These are phyloP conservation scores for Xenopus petersii DNA, from an alignment of 2,797 vertebrate genomes.

Conservation along the genomic window DNA sequence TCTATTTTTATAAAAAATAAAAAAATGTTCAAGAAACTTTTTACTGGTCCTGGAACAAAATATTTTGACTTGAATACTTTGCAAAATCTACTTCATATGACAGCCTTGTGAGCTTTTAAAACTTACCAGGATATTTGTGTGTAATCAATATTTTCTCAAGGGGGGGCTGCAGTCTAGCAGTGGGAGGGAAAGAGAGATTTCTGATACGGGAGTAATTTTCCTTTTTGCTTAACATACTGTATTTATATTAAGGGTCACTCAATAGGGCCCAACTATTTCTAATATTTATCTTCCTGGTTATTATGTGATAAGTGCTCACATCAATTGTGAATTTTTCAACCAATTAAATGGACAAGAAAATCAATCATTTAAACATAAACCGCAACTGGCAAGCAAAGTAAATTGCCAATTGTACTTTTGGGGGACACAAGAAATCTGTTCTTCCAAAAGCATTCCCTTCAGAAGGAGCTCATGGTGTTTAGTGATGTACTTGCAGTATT, in stretches of 20 bases:
- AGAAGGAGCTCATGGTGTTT: conserved; percentile 89
- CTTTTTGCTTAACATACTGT: conserved; percentile 46
- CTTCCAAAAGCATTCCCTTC: conserved; percentile 94
- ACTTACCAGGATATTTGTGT: conserved; percentile 94
- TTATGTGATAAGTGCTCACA: conserved; percentile 75
- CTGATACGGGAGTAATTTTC: conserved; percentile 1
- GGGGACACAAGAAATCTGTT: conserved; percentile 83
- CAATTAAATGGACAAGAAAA: conserved; percentile 69
- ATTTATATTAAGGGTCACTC: conserved; percentile 88
- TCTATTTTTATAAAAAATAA: conserved; percentile 97
- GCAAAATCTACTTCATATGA: conserved; percentile 98
- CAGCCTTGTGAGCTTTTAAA: conserved; percentile 98
- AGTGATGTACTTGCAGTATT: conserved; percentile 90
- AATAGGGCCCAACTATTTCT: conserved; percentile 82
- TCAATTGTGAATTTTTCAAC: conserved; percentile 82
- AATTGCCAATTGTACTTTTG: conserved; percentile 69
- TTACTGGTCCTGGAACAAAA: conserved; percentile 99
- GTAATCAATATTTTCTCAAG: conserved; percentile 46
- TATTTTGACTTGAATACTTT: conserved; percentile 99
- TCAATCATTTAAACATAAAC: conserved; percentile 54
- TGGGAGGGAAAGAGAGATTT: conserved; percentile 5
- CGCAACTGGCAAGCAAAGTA: conserved; percentile 77
- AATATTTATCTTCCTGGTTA: conserved; percentile 83
- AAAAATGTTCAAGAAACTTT: conserved; percentile 98
- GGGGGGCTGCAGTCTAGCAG: background rate